These are phyloP conservation scores for Acronicta aceris DNA, from an alignment of 2,888 invertebrate genomes.

Conservation along the genomic window DNA sequence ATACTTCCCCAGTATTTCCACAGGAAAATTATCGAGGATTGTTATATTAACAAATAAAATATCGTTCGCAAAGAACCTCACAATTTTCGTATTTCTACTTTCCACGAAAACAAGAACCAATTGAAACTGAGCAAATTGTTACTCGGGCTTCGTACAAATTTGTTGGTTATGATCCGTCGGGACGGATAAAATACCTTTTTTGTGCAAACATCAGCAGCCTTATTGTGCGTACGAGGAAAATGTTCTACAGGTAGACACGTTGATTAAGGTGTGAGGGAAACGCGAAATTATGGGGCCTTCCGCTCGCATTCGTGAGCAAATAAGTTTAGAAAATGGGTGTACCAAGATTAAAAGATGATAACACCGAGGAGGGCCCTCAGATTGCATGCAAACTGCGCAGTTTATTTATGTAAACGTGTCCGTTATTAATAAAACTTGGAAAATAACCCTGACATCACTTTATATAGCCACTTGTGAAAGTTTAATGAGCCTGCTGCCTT, in stretches of 20 bases:
- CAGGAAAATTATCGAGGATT: background rate
- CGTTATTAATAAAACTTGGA: slow-evolving; percentile 45
- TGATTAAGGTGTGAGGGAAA: slow-evolving; percentile 61
- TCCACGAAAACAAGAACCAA: slow-evolving; percentile 53
- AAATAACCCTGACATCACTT: slow-evolving; percentile 40
- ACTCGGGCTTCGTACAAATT: slow-evolving; percentile 53
- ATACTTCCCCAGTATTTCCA: background rate
- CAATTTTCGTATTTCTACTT: slow-evolving; percentile 38
- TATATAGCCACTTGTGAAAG: slow-evolving; percentile 41
- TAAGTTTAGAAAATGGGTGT: slow-evolving; percentile 56
- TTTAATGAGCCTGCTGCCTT: slow-evolving; percentile 32
- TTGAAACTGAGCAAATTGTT: slow-evolving; percentile 61
- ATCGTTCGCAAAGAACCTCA: slow-evolving; percentile 13
- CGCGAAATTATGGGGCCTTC: slow-evolving; percentile 56
- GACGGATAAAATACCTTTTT: slow-evolving; percentile 65
- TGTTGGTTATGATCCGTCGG: slow-evolving; percentile 58
- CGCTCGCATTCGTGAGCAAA: slow-evolving; percentile 54
- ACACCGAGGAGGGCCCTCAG: slow-evolving; percentile 14
- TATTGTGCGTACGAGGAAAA: slow-evolving; percentile 55
- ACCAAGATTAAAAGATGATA: slow-evolving; percentile 35
- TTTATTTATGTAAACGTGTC: slow-evolving; percentile 40
- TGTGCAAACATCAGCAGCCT: slow-evolving; percentile 63
- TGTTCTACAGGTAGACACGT: slow-evolving; percentile 61
- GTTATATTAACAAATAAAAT: slow-evolving; percentile 28
- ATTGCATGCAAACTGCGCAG: slow-evolving; percentile 29